A percentile compares a stretch with the other conserved stretches of the same genome.
Evolutionary conservation across 2,113 vertebrate genomes (phyloP).

Genomic region (Dunckerocampus dactyliophorus): DNA sequence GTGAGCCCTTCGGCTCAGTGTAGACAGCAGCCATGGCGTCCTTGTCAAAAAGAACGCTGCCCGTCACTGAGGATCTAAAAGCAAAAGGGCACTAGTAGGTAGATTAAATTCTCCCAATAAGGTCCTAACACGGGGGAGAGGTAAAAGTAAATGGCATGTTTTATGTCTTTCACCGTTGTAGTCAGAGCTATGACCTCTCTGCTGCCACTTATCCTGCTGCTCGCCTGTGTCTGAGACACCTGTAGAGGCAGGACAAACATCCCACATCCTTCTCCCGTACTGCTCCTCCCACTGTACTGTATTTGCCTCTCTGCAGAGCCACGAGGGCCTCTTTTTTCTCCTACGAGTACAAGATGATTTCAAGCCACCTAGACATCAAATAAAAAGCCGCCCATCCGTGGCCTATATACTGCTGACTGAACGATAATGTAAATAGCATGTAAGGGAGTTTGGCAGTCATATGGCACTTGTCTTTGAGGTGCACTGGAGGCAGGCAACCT

Average conservation of each 20-base stretch:
- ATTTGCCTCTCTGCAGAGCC: conserved; percentile 10
- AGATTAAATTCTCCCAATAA: conserved; percentile 12
- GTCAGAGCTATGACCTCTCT: neutral
- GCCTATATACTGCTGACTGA: conserved; percentile 66
- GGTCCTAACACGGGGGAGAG: neutral
- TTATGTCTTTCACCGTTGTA: conserved; percentile 4
- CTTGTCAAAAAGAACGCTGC: conserved; percentile 46
- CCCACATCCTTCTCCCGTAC: conserved; percentile 14
- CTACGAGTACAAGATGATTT: conserved; percentile 39
- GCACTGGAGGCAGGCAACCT: conserved; percentile 64
- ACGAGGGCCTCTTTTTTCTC: neutral
- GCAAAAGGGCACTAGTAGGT: neutral
- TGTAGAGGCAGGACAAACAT: conserved; percentile 27
- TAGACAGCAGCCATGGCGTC: conserved; percentile 53
- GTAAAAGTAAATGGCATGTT: neutral
- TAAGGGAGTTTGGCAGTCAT: conserved; percentile 59
- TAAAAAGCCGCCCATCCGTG: conserved; percentile 56
- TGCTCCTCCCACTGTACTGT: conserved; percentile 21
- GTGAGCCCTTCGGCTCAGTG: conserved; percentile 68
- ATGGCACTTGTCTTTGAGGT: conserved; percentile 62
- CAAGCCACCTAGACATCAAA: conserved; percentile 61
- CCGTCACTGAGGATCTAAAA: conserved; percentile 27
- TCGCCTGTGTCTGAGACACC: conserved; percentile 31
- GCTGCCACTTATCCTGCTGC: conserved; percentile 9
- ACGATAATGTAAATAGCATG: conserved; percentile 68